Evolutionary conservation across 92 coral and sea anemone species (phyloP), one percentile per base, ranked within the genome.

Genomic region (Virgularia gustaviana): DNA sequence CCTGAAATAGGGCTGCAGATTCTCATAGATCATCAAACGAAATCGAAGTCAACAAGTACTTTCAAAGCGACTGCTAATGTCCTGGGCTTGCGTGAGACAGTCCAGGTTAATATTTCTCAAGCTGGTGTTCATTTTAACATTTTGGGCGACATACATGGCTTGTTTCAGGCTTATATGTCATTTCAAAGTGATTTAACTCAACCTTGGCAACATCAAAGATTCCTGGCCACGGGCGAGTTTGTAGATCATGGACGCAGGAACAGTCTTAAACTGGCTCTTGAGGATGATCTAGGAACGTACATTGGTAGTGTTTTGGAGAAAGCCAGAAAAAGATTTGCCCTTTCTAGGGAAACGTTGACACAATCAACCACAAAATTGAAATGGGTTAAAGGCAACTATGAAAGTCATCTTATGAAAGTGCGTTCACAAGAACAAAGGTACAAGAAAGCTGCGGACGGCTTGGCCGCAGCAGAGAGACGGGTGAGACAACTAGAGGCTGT

Each of bases 391-490:
- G 36, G 27, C 3, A 12, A 27, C 15, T 37, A 37, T 12, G 62
- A 55, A 2, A 20, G 32, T 10, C 32, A 15, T 2, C 15, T 55
- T 3, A 55, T 1, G 35, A 55, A 55, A 19, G 4, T 55, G 34
- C 9, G 32, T 12, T 10, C 27, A 55, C 12, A 27, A 55, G 15
- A 0, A 1, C 6, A 27, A 2, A 37, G 32, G 33, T 11, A 55
- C 32, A n/a, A n/a, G n/a, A n/a, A n/a, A n/a, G n/a, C n/a, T n/a
- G n/a, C n/a, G n/a, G 25, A 35, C 57, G 47, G 37, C 53, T 25
- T 23, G 27, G 13, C 49, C 57, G 44, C 18, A 20, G 87, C 87
- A 33, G 71, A 54, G 39, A 47, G 39, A 53, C 41, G 34, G 10
- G 35, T 74, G 23, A 28, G 56, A 6, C 52, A 76, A 35, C n/a